These are phyloP conservation scores for Nansenia antarctica DNA, from an alignment of 2,113 vertebrate genomes.

Conservation along the genomic window DNA sequence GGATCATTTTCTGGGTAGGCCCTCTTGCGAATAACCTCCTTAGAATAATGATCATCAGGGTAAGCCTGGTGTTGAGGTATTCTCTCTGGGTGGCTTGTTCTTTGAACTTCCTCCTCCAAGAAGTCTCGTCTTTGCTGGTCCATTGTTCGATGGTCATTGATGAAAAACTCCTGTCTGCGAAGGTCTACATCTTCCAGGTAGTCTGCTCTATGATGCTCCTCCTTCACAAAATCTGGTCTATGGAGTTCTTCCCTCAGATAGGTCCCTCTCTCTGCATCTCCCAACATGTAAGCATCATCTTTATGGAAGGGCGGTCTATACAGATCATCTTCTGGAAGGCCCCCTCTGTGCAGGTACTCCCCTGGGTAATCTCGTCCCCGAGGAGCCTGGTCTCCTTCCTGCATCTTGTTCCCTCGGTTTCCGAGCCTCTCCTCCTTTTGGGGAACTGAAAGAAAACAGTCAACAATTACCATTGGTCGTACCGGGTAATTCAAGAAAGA, in stretches of 20 bases:
- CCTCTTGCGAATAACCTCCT: conserved; percentile 28
- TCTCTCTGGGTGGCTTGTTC: conserved; percentile 21
- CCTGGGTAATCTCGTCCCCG: neutral
- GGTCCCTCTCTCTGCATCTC: neutral
- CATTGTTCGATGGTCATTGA: conserved; percentile 3
- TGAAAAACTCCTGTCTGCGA: conserved; percentile 2
- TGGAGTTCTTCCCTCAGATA: neutral
- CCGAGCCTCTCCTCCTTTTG: neutral
- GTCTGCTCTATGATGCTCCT: conserved; percentile 5
- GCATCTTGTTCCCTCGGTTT: neutral
- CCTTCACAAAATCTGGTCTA: neutral
- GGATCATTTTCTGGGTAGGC: conserved; percentile 37
- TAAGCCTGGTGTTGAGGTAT: conserved; percentile 1
- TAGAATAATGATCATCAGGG: conserved; percentile 13
- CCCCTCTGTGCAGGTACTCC: neutral
- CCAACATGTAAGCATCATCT: conserved; percentile 14
- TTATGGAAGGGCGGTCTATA: neutral
- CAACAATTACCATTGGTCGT: neutral
- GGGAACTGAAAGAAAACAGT: neutral
- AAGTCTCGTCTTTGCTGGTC: conserved; percentile 10
- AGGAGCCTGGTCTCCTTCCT: neutral
- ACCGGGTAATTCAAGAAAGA: neutral
- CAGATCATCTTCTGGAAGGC: neutral
- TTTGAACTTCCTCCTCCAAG: neutral
- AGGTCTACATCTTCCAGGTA: conserved; percentile 6